phyloP scores from a whole-genome alignment of 2,888 invertebrate genomes.

The Phyto melanocephala region DNA sequence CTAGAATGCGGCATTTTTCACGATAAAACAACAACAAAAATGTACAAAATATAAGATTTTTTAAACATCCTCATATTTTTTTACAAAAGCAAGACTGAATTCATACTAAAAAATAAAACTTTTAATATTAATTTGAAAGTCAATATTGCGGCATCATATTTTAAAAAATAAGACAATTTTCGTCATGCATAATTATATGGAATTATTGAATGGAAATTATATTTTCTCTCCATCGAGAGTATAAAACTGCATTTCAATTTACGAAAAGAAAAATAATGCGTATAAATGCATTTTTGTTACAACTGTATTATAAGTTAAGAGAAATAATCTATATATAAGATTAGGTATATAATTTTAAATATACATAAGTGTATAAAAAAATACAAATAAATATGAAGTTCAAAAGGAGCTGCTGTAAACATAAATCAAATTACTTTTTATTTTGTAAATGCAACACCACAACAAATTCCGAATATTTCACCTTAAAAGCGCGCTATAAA shows the following conservation, averaged over 20 bases:
- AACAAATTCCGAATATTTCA: neutral
- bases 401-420: conserved; percentile 20
- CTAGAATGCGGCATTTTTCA: no score
- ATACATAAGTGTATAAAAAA: neutral
- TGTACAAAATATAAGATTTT: no score
- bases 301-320: conserved; percentile 24
- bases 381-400: conserved; percentile 27
- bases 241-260: neutral
- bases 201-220: neutral
- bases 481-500: conserved; percentile 9
- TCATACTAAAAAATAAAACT: neutral
- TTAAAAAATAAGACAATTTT: neutral
- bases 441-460: conserved; percentile 15
- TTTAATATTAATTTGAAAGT: neutral
- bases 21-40: no score
- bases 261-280: neutral
- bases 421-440: neutral
- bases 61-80: no score
- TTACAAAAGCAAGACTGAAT: conserved; percentile 47
- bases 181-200: neutral
- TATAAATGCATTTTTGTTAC: conserved; percentile 21
- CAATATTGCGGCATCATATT: neutral
- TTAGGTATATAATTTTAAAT: conserved; percentile 16
- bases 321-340: neutral
- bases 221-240: conserved; percentile 5